A percentile compares a stretch with the other conserved stretches of the same genome.
These are phyloP conservation scores for Ceratosolen solmsi DNA, from an alignment of 1,140 invertebrate genomes.

Conservation along the genomic window DNA sequence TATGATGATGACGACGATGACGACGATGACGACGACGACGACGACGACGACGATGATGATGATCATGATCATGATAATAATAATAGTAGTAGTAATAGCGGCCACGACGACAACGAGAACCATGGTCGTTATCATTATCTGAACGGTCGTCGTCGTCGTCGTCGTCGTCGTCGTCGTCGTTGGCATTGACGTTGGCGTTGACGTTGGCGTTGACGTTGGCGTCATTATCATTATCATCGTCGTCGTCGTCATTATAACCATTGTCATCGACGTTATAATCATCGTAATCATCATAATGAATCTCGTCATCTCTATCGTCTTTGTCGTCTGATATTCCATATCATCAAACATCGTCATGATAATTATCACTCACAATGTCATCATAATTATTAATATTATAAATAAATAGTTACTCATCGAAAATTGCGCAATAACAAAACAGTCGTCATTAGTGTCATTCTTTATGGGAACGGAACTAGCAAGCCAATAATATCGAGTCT, in stretches of 20 bases:
- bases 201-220: conserved; percentile 56
- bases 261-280: conserved; percentile 53
- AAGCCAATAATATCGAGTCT: conserved; percentile 12
- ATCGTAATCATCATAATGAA: conserved; percentile 55
- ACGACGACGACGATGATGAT: no score
- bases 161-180: no score
- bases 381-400: conserved; percentile 58
- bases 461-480: conserved; percentile 19
- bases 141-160: no score
- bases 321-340: conserved; percentile 51
- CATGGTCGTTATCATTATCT: no score
- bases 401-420: conserved; percentile 69
- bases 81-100: no score
- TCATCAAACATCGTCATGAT: conserved; percentile 57
- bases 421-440: conserved; percentile 65
- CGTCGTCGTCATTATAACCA: conserved; percentile 55
- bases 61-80: no score
- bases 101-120: no score
- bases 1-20: no score
- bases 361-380: conserved; percentile 52
- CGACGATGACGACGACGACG: no score
- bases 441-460: conserved; percentile 60
- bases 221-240: conserved; percentile 49
- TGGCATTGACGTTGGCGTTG: no score
- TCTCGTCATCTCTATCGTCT: conserved; percentile 57